These are phyloP conservation scores for Corythucha ciliata DNA, from an alignment of 2,888 invertebrate species.

Conservation along the genomic window DNA sequence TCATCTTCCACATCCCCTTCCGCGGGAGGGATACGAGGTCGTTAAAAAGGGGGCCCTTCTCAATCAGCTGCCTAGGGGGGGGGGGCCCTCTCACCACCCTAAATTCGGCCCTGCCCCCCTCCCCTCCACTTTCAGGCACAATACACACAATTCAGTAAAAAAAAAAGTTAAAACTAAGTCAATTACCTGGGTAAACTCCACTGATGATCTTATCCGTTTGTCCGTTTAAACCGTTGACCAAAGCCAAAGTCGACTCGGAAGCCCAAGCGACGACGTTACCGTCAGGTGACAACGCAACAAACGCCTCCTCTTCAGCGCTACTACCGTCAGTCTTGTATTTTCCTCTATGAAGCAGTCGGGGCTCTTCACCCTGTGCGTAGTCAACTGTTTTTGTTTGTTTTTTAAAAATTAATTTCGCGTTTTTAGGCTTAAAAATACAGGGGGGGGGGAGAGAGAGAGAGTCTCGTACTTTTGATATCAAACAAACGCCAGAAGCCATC, in stretches of 20 bases:
- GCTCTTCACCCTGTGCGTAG: conserved; percentile 66
- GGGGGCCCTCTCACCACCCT: too few species aligned
- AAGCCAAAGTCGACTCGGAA: conserved; percentile 52
- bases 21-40: too few species aligned
- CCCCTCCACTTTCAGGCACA: too few species aligned
- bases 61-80: too few species aligned
- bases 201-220: conserved; percentile 47
- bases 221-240: conserved; percentile 61
- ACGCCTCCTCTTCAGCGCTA: conserved; percentile 45
- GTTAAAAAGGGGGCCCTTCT: too few species aligned
- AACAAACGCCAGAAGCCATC: conserved; percentile 81
- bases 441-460: background rate
- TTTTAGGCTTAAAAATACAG: conserved; percentile 9
- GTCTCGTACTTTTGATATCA: conserved; percentile 75
- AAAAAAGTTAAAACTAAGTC: background rate
- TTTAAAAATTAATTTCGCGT: background rate
- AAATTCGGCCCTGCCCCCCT: too few species aligned
- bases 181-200: conserved; percentile 45
- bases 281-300: conserved; percentile 70
- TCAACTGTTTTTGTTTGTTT: conserved; percentile 51
- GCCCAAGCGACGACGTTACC: conserved; percentile 67
- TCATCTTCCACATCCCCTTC: too few species aligned
- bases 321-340: conserved; percentile 47
- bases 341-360: conserved; percentile 59
- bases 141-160: too few species aligned